phyloP scores from a whole-genome alignment of 2,797 vertebrate species.

The Acanthurus lineatus region DNA sequence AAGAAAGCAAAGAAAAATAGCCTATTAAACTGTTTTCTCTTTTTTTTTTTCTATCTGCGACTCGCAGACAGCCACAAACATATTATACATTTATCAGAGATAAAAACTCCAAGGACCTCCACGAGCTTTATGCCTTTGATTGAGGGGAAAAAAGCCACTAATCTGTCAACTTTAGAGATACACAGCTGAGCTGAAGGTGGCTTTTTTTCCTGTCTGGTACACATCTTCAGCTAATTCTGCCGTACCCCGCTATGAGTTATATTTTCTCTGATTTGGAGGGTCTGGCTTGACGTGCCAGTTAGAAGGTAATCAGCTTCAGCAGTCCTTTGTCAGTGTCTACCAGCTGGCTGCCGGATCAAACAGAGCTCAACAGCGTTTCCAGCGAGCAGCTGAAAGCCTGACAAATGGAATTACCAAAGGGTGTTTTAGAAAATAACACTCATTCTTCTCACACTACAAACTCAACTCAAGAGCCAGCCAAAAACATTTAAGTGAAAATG shows the following conservation, averaged over 20 bases:
- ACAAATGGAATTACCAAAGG: constrained; percentile 58
- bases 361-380: constrained; percentile 42
- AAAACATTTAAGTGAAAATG: constrained; percentile 36
- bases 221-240: constrained; percentile 35
- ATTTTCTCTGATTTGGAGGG: constrained; percentile 36
- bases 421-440: constrained; percentile 53
- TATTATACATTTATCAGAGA: constrained; percentile 50
- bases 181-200: constrained; percentile 7
- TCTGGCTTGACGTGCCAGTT: constrained; percentile 32
- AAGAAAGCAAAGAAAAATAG: constrained; percentile 45
- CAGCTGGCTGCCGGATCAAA: constrained; percentile 63
- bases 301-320: constrained; percentile 63
- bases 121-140: constrained; percentile 39
- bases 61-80: constrained; percentile 27
- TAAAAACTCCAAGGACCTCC: constrained; percentile 30
- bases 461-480: constrained; percentile 3
- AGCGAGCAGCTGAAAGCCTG: constrained; percentile 43
- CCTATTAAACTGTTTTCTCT: constrained; percentile 38
- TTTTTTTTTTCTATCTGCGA: constrained; percentile 41
- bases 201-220: constrained; percentile 6
- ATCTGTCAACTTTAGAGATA: constrained; percentile 49
- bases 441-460: constrained; percentile 43
- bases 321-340: constrained; percentile 41
- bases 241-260: not conserved
- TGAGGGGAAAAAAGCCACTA: constrained; percentile 22